phyloP scores from a whole-genome alignment of 2,113 vertebrate species.

The Variabilichromis moorii region DNA sequence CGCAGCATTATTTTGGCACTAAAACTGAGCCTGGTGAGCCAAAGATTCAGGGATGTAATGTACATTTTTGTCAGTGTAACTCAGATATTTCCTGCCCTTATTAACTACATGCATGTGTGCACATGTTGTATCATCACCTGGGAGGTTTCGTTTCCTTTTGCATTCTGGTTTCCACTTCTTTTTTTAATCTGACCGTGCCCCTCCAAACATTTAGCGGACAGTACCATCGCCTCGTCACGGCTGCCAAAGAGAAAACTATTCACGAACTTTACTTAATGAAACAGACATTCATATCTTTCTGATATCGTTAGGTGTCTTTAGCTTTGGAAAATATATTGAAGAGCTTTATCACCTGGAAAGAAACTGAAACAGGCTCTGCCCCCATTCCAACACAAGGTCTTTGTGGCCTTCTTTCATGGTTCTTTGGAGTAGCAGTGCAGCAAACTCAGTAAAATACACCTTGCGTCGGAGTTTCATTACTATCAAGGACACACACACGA shows the following conservation, averaged over 20 bases:
- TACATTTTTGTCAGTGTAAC: not conserved
- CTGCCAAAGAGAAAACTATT: conserved; percentile 12
- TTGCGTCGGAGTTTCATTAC: conserved; percentile 81
- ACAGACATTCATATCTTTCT: not conserved
- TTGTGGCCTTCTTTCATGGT: conserved; percentile 77
- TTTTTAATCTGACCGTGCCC: not conserved
- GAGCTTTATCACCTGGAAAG: conserved; percentile 73
- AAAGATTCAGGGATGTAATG: not conserved
- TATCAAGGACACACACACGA: conserved; percentile 35
- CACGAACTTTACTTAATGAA: not conserved
- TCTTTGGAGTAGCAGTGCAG: conserved; percentile 78
- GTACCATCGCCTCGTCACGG: not conserved
- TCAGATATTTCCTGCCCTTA: not conserved
- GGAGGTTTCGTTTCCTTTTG: not conserved
- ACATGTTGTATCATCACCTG: conserved; percentile 18
- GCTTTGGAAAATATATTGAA: not conserved
- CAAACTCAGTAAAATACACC: conserved; percentile 81
- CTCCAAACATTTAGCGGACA: not conserved
- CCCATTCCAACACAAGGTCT: conserved; percentile 71
- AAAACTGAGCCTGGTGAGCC: not conserved
- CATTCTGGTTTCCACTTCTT: not conserved
- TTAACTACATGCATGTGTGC: not conserved
- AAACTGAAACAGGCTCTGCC: conserved; percentile 52
- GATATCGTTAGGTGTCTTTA: not conserved
- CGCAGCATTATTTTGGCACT: not conserved